Conservation (phyloP, 2,797 vertebrate species). For the Pipistrellus kuhlii region DNA sequence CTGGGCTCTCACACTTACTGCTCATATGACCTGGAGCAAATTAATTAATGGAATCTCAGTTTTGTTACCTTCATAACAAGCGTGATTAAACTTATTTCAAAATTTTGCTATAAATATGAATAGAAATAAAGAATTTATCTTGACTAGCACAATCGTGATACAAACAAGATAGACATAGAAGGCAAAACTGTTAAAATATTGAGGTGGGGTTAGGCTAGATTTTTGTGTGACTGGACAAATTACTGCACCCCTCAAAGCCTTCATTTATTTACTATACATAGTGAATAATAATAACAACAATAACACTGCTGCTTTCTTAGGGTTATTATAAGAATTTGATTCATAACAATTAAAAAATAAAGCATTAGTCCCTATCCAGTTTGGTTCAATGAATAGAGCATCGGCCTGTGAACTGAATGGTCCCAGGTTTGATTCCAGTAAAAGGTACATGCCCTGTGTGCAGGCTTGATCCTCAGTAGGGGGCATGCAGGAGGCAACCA, state of each 20-base stretch:
- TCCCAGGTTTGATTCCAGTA: too few species aligned
- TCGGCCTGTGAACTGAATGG: too few species aligned
- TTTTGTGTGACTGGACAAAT: not conserved
- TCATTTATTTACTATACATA: constrained; percentile 19
- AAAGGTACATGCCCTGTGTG: too few species aligned
- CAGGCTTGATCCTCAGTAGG: too few species aligned
- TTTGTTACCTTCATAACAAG: not conserved
- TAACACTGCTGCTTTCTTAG: not conserved
- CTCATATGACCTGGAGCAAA: not conserved
- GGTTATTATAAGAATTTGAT: not conserved
- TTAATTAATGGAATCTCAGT: not conserved
- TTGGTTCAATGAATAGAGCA: too few species aligned
- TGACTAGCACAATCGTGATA: not conserved
- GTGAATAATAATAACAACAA: not conserved
- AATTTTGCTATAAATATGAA: not conserved
- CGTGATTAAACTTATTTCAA: not conserved
- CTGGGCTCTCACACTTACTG: not conserved
- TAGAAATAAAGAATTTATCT: not conserved
- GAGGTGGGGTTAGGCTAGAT: not conserved
- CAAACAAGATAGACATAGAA: not conserved
- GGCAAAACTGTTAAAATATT: not conserved
- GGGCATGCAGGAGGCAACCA: too few species aligned
- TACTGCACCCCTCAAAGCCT: not conserved
- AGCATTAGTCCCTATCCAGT: not conserved
- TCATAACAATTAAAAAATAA: not conserved